Conservation (phyloP, 2,888 invertebrate species). For the Zhengitettix transpicula region DNA sequence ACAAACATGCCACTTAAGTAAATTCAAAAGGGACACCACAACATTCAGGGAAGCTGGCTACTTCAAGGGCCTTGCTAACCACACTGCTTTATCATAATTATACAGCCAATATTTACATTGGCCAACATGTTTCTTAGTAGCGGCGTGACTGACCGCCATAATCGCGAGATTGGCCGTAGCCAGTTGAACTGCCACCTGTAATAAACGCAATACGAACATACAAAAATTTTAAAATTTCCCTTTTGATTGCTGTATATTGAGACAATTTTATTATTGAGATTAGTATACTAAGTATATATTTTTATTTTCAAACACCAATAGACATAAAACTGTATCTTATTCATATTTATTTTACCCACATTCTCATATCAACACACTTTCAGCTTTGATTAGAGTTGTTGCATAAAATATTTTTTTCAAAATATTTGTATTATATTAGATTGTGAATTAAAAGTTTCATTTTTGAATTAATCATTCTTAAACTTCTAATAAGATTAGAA, state of each 20-base stretch:
- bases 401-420: no score
- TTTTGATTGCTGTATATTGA: not conserved
- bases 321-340: not conserved
- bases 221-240: conserved; percentile 1
- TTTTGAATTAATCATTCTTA: no score
- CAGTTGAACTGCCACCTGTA: conserved; percentile 12
- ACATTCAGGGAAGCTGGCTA: not conserved
- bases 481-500: no score
- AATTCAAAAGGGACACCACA: not conserved
- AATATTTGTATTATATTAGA: no score
- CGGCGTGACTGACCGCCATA: conserved; percentile 12
- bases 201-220: conserved; percentile 9
- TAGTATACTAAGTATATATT: not conserved
- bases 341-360: no score
- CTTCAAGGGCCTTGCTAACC: not conserved
- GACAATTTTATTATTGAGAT: not conserved
- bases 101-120: not conserved
- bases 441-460: no score
- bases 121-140: conserved; percentile 6
- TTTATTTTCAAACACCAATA: not conserved
- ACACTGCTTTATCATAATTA: not conserved
- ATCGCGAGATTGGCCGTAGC: conserved; percentile 12
- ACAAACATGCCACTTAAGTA: not conserved
- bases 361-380: no score
- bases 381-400: no score